These are phyloP conservation scores for Astropecten irregularis DNA, from an alignment of 53 echinoderm and acorn worm species.

Conservation along the genomic window DNA sequence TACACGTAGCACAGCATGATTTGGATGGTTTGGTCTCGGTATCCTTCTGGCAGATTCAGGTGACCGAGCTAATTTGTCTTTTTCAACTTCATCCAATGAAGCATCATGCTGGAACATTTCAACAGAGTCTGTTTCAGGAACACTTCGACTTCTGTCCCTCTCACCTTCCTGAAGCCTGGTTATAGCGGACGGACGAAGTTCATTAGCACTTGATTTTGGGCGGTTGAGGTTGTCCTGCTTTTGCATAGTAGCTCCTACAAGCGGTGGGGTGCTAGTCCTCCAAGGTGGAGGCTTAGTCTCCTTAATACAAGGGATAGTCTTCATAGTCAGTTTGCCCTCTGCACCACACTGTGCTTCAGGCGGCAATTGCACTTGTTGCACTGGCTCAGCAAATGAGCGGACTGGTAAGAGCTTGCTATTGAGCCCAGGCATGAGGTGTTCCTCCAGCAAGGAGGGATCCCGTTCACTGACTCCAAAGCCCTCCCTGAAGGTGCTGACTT, in stretches of 20 bases:
- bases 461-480: slow-evolving; percentile 88
- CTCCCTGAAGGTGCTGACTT: slow-evolving; percentile 93
- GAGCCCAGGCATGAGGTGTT: slow-evolving; percentile 50
- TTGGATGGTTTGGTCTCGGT: not conserved
- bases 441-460: slow-evolving; percentile 77
- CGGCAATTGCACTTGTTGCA: slow-evolving; percentile 57
- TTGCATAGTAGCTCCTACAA: slow-evolving; percentile 45
- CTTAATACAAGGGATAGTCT: slow-evolving; percentile 51
- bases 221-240: slow-evolving; percentile 30
- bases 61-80: not conserved
- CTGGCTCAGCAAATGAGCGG: slow-evolving; percentile 38
- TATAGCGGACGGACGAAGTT: slow-evolving; percentile 52
- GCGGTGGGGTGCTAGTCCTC: slow-evolving; percentile 37
- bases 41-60: slow-evolving; percentile 6
- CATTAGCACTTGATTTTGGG: slow-evolving; percentile 27
- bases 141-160: slow-evolving; percentile 41
- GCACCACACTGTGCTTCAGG: slow-evolving; percentile 56
- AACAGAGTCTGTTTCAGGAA: slow-evolving; percentile 50
- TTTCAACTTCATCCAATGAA: slow-evolving; percentile 30
- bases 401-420: slow-evolving; percentile 48
- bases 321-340: slow-evolving; percentile 56
- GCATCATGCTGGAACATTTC: slow-evolving; percentile 28
- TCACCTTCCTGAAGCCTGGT: slow-evolving; percentile 42
- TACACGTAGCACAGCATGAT: not conserved
- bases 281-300: slow-evolving; percentile 31